Evolutionary conservation across 1,140 invertebrate species (phyloP), one percentile per base, ranked within the genome.

Genomic region (Drosophila pallidifrons): DNA sequence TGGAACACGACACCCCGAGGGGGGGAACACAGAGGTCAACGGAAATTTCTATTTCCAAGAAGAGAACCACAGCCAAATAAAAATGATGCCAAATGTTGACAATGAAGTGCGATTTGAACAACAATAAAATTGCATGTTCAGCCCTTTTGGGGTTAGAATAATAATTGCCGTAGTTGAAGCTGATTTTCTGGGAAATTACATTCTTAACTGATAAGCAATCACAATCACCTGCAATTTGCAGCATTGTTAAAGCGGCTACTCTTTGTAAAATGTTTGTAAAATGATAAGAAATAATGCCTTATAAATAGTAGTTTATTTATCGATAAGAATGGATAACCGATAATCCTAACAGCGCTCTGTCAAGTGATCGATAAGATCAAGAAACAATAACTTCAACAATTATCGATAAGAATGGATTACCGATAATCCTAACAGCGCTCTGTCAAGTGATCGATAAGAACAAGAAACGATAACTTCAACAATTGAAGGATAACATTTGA

Each of bases 1-100:
- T 88, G 82, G 82, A 88, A 87, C 83, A 87, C 77, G 49, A 61
- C 61, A 55, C 74, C 74, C 38, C 16, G 54, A 46, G 45, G 35
- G 28, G 28, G 49, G 20, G 63, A 82, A 59, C 55, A 58, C 78
- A 77, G 66, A 86, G 82, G 49, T n/a, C 3, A 20, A 38, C 54
- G 63, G 69, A 81, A 73, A 59, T 75, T 69, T 81, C 43, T 77
- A 49, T 49, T 81, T 75, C 69, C 66, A 69, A 67, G 75, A 81
- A 64, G 71, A 43, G 15, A 57, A 64, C 59, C 64, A 52, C 45
- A 30, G 8, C 16, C 16, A 63, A 64, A 8, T 15, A 2, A 69
- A 59, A 57, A 60, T 32, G 72, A 55, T 79, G 77, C 75, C 77
- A 79, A 79, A 57, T 57, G 54, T 43, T 61, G 45, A 61, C 43